Base-by-base conservation (phyloP, 1,140 invertebrate species). In the Pseudobourletiella spinata region DNA sequence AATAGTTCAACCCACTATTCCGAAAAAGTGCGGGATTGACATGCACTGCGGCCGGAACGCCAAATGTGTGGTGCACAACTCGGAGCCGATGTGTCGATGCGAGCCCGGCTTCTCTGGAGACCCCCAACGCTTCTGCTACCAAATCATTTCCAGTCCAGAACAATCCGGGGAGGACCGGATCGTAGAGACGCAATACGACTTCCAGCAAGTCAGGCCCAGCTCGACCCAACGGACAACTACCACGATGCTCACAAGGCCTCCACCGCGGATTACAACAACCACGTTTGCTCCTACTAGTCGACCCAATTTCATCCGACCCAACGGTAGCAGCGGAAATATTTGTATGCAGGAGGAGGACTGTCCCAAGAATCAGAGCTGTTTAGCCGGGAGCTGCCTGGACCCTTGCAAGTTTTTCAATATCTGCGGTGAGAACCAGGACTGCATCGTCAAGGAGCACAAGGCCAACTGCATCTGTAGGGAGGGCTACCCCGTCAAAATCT, bases 391-490 rank as follows among this genome's bases (percentile, higher is more conserved):
- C 57, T 93, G 91, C 69, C 77, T 81, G 39, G 82, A 88, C 74
- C 88, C 89, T n/a, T 93, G 91, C 71, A 57, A 87, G 57, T 71
- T 74, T 24, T 77, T 80, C 0, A 81, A 81, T 71, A 80, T 83
- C 50, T 73, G 66, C 64, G 54, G 29, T 42, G 65, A 65, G 42
- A 30, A 92, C 71, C 87, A 90, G 1, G 82, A 84, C 59, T 94
- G 91, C 73, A 79, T 85, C 52, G 86, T 88, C 0, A 84, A 85
- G 74, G 76, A 85, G 29, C 91, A 94, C 70, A 77, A 88, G 71
- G 86, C 89, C 4, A 78, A 88, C 18, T 95, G 91, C 71, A 82
- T 84, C 0, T 95, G 91, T 73, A 79, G 83, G 64, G 85, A 88
- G 68, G 87, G 86, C 8, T 89, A 84, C 70, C 87, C 86, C n/a